These are phyloP conservation scores for Oostethus manadensis DNA, from an alignment of 2,113 vertebrate genomes.

Conservation along the genomic window DNA sequence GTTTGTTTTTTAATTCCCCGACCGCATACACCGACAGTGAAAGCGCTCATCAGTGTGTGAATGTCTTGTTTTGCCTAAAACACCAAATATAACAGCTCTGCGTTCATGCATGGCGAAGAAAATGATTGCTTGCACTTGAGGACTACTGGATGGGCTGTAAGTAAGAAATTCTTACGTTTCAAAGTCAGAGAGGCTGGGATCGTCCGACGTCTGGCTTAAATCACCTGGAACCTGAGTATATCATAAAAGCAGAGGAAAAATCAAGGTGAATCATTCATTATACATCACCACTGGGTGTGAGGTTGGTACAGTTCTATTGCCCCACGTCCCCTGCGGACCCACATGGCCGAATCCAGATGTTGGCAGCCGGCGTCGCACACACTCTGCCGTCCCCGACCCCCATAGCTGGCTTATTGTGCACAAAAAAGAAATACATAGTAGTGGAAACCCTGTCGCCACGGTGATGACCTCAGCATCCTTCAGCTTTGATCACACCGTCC, in stretches of 20 bases:
- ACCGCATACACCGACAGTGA: no score
- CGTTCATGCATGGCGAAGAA: no score
- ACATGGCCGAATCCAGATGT: slow-evolving; percentile 27
- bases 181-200: slow-evolving; percentile 97
- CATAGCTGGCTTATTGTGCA: background rate
- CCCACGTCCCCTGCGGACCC: slow-evolving; percentile 8
- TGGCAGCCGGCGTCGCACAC: slow-evolving; percentile 16
- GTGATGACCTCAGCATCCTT: slow-evolving; percentile 1
- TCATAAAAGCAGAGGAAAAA: background rate
- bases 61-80: no score
- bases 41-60: no score
- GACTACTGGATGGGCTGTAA: background rate
- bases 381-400: background rate
- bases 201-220: slow-evolving; percentile 96
- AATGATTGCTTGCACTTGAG: no score
- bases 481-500: slow-evolving; percentile 25
- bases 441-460: slow-evolving; percentile 4
- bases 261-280: background rate
- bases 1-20: no score
- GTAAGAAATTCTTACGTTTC: slow-evolving; percentile 84
- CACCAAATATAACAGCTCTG: no score
- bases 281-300: background rate
- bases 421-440: no score
- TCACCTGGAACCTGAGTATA: slow-evolving; percentile 86
- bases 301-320: background rate